Base-by-base conservation (phyloP, 2,888 invertebrate species). In the Galerucella calmariensis region DNA sequence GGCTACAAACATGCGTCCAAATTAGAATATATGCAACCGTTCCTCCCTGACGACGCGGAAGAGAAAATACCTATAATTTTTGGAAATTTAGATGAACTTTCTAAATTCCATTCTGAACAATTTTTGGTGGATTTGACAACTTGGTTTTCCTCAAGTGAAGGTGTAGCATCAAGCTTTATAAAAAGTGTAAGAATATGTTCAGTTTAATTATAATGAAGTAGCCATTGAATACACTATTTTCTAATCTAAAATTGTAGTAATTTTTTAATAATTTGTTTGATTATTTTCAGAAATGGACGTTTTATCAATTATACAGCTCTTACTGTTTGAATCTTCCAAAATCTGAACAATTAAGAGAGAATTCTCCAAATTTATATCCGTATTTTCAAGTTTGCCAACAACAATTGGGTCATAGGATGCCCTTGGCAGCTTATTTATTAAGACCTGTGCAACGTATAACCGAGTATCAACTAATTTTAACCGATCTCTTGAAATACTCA, bases 241-340 rank as follows among this genome's bases (percentile, higher is more conserved):
- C 5, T 5, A 6, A 35, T 11, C 14, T 3, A 48, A 14, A 14
- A 48, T 48, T 1, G 3, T 14, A n/a, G 24, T 11, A 16, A 67
- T 61, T 8, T 61, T 20, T 20, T 20, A n/a, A 3, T 65, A 8
- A 11, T 27, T 56, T 35, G 9, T 16, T 79, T 81, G 80, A 76
- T 73, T 80, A 12, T 48, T 88, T 89, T 59, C 88, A 96, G 96
- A 92, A 95, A 82, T 95, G 96, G 83, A 93, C 94, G 63, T 95
- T 97, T 89, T 95, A 95, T 88, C 91, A 94, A 79, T 90, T 97
- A 81, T 99, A 99, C 90, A 97, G 97, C 86, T 94, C 93, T 85
- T 99, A 98, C 90, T 99, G 98, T 89, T 97, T 98, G 89, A 97
- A 99, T 88, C 97, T 98, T 83, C 95, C 97, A 27, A 92, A 95